These are phyloP conservation scores for Eustalomyia histrio DNA, from an alignment of 2,888 invertebrate genomes.

Conservation along the genomic window DNA sequence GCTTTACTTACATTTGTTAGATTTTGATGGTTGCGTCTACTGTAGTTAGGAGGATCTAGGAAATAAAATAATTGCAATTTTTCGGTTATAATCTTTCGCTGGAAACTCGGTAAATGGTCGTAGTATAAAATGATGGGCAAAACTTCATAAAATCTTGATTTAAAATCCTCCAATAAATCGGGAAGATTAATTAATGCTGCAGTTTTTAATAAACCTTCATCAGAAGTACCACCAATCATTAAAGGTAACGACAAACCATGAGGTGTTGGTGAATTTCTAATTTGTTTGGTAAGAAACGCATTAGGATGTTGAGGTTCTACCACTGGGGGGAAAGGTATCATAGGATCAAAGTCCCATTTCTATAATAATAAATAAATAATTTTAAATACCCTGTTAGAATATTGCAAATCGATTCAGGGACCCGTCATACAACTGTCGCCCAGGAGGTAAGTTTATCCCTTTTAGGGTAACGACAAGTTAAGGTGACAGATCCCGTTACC, in stretches of 20 bases:
- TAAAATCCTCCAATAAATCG: constrained; percentile 81
- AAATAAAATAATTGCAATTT: constrained; percentile 83
- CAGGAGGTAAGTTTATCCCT: too few species aligned
- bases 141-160: constrained; percentile 81
- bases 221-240: constrained; percentile 86
- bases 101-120: constrained; percentile 81
- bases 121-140: constrained; percentile 84
- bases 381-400: too few species aligned
- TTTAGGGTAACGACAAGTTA: too few species aligned
- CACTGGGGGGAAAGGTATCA: constrained; percentile 89
- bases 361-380: constrained; percentile 70
- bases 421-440: too few species aligned
- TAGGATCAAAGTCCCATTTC: constrained; percentile 89
- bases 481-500: too few species aligned
- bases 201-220: constrained; percentile 87
- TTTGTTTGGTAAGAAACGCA: constrained; percentile 85
- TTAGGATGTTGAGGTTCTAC: constrained; percentile 85
- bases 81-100: constrained; percentile 80
- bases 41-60: constrained; percentile 78
- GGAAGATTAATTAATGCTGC: constrained; percentile 80
- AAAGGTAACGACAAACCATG: constrained; percentile 82
- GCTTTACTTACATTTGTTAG: constrained; percentile 82
- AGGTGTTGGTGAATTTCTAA: constrained; percentile 77
- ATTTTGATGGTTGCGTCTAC: constrained; percentile 80
- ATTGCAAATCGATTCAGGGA: too few species aligned